phyloP scores from a whole-genome alignment of 1,140 invertebrate species.

The Anastatus disparis region DNA sequence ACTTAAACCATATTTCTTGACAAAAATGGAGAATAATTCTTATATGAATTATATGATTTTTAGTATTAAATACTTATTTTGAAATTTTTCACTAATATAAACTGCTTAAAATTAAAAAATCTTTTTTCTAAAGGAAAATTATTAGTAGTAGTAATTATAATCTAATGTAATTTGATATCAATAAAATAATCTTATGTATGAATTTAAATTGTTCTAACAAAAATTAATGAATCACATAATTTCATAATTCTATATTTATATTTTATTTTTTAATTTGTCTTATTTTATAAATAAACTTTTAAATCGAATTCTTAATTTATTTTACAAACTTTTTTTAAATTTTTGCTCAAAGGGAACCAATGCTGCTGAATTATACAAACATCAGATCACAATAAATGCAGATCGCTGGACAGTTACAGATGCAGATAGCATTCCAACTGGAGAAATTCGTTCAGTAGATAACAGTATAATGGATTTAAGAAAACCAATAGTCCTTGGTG shows the following conservation, averaged over 20 bases:
- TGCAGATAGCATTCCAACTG: slow-evolving; percentile 81
- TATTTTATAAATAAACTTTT: not conserved
- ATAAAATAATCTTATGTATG: no score
- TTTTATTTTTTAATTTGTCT: not conserved
- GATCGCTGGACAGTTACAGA: slow-evolving; percentile 82
- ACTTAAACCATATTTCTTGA: no score
- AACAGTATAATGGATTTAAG: slow-evolving; percentile 72
- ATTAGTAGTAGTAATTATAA: no score
- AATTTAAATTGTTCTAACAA: no score
- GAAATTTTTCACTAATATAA: no score
- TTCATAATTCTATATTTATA: not conserved
- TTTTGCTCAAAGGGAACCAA: slow-evolving; percentile 60
- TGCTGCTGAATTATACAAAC: slow-evolving; percentile 74
- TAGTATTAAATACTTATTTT: no score
- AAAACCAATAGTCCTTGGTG: slow-evolving; percentile 64
- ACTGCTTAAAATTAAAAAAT: no score
- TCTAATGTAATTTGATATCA: no score
- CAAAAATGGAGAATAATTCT: no score
- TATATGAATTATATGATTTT: no score
- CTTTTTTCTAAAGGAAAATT: no score
- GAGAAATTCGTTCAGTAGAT: slow-evolving; percentile 72
- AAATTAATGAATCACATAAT: no score
- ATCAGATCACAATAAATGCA: slow-evolving; percentile 79
- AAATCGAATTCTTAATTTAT: slow-evolving; percentile 9
- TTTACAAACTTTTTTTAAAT: slow-evolving; percentile 14